Base-by-base conservation (phyloP, 2,888 invertebrate species). In the Mimumesa dahlbomi region DNA sequence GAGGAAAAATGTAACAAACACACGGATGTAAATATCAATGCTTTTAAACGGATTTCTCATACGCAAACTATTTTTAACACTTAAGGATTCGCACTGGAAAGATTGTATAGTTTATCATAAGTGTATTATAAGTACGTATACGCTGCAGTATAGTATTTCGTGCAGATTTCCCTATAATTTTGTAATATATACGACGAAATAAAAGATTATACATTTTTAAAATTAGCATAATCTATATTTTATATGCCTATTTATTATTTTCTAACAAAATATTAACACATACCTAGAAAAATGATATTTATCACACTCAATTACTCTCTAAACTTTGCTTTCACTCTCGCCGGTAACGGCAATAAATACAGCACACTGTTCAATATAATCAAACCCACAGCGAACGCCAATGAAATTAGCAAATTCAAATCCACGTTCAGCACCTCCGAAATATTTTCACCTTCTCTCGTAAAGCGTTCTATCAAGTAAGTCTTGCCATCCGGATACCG, bases 261-360 rank as follows among this genome's bases (percentile, higher is more conserved):
- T n/a, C n/a, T 7, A 25, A 25, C 7, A 25, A 25, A 25, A 25
- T 25, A 25, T 25, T n/a, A n/a, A n/a, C n/a, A n/a, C n/a, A n/a
- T 21, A 4, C 25, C 19, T 9, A 38, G 3, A 2, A 22, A 36
- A 40, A 2, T 31, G 7, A 34, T 34, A 29, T n/a, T 9, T 36
- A 9, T 16, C 22, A 2, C n/a, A n/a, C n/a, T n/a, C n/a, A 21
- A 21, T 90, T 89, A 94, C 85, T 96, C 95, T 85, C 96, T 93
- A 90, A 97, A 97, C 90, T 97, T 97, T 70, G 95, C 94, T 84
- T 95, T 95, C 11, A 97, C 92, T 85, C 94, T 95, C 29, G 94
- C 93, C 0, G 97, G 97, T 80, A 97, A 89, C 0, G 97, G 97
- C 80, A 97, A 92, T 43, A 97, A 90, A 89, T 97, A 97, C 54